phyloP scores from a whole-genome alignment of 92 coral and sea anemone species.

The Actinostola sp. region DNA sequence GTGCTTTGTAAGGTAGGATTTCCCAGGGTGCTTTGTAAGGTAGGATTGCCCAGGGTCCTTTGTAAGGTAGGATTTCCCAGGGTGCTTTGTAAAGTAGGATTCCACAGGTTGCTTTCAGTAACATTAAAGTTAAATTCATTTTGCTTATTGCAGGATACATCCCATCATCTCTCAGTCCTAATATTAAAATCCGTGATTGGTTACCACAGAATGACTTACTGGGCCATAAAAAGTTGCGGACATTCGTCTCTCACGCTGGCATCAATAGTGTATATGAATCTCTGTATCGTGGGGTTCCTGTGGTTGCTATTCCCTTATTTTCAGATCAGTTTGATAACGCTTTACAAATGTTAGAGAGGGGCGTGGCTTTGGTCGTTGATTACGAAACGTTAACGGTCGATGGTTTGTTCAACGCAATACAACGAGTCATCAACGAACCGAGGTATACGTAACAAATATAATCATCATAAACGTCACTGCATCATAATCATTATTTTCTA shows the following conservation, averaged over 20 bases:
- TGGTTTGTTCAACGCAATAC: constrained; percentile 31
- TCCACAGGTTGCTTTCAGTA: neutral
- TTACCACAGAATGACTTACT: constrained; percentile 68
- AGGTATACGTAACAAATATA: constrained; percentile 44
- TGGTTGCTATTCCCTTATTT: constrained; percentile 58
- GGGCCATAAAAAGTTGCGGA: constrained; percentile 52
- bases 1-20: too few species aligned
- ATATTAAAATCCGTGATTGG: constrained; percentile 58
- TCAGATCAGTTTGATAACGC: constrained; percentile 60
- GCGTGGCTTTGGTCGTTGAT: constrained; percentile 56
- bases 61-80: neutral
- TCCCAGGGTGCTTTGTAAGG: neutral
- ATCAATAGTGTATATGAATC: constrained; percentile 68
- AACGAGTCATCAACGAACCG: constrained; percentile 37
- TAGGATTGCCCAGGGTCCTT: too few species aligned
- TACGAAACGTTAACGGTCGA: constrained; percentile 26
- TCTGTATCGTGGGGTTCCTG: constrained; percentile 67
- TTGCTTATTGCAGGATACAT: constrained; percentile 68
- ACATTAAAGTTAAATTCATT: too few species aligned
- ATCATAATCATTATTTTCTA: neutral
- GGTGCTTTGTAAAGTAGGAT: neutral
- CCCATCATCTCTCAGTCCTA: constrained; percentile 47
- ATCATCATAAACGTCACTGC: neutral
- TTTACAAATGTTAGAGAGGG: constrained; percentile 30
- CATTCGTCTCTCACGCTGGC: constrained; percentile 69